phyloP scores from a whole-genome alignment of 2,113 vertebrate genomes.

The Oxygymnocypris stewartii region DNA sequence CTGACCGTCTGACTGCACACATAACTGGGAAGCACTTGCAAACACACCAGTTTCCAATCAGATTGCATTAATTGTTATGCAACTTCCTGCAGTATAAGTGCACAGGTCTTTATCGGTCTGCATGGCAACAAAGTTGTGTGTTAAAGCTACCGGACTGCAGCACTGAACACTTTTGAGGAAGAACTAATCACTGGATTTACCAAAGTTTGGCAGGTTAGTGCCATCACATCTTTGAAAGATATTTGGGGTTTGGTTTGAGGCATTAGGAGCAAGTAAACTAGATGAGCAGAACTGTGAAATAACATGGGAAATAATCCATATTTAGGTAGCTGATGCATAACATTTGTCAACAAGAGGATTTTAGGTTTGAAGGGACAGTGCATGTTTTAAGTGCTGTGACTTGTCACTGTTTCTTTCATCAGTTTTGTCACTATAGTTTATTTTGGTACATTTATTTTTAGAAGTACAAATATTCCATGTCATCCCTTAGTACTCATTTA shows the following conservation, averaged over 20 bases:
- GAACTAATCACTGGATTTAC: background rate
- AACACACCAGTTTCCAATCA: slow-evolving; percentile 9
- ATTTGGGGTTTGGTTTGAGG: background rate
- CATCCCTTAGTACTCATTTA: background rate
- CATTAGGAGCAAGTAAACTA: background rate
- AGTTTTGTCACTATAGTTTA: background rate
- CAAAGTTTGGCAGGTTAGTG: slow-evolving; percentile 7
- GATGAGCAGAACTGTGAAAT: background rate
- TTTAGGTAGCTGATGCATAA: background rate
- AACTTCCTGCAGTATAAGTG: background rate
- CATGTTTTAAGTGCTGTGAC: background rate
- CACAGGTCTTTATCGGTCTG: background rate
- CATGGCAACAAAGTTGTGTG: background rate
- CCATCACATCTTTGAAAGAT: background rate
- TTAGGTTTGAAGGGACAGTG: background rate
- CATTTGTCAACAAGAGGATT: background rate
- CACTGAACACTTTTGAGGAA: background rate
- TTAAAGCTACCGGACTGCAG: background rate
- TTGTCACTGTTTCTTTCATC: background rate
- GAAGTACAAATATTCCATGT: background rate
- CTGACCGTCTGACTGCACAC: background rate
- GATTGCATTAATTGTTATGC: slow-evolving; percentile 7
- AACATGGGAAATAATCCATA: background rate
- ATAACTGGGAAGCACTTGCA: background rate
- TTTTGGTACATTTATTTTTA: background rate